phyloP scores from a whole-genome alignment of 2,888 invertebrate genomes.

The Beris chalybata region DNA sequence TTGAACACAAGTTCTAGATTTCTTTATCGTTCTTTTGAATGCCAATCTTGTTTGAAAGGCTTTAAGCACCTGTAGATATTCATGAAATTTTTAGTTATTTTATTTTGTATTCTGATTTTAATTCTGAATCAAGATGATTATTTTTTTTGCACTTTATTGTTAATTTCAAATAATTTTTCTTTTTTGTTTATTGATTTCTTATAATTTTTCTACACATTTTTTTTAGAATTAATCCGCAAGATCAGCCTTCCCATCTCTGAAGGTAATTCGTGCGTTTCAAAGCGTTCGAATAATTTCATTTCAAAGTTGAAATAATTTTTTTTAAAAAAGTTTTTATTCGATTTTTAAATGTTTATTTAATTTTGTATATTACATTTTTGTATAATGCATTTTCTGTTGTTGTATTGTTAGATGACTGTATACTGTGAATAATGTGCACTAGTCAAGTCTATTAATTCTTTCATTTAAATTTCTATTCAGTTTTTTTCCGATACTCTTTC shows the following conservation, averaged over 20 bases:
- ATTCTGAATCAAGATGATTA: too few species aligned
- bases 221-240: conserved; percentile 56
- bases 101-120: too few species aligned
- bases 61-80: too few species aligned
- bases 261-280: conserved; percentile 52
- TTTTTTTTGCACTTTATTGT: neutral
- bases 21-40: neutral
- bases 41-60: too few species aligned
- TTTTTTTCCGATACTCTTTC: too few species aligned
- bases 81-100: too few species aligned
- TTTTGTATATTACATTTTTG: neutral
- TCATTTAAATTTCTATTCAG: too few species aligned
- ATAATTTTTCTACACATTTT: conserved; percentile 46
- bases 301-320: conserved; percentile 12
- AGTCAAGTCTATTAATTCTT: too few species aligned
- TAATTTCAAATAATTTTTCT: neutral
- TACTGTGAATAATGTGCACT: too few species aligned
- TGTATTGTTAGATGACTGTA: too few species aligned
- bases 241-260: conserved; percentile 50
- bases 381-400: too few species aligned
- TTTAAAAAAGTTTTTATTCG: neutral
- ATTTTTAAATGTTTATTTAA: conserved; percentile 7
- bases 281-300: conserved; percentile 41
- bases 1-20: neutral
- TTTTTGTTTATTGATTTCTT: conserved; percentile 39